A percentile compares a stretch with the other conserved stretches of the same genome.
Conservation (phyloP, 2,797 vertebrate species). For the Acanthis flammea region DNA sequence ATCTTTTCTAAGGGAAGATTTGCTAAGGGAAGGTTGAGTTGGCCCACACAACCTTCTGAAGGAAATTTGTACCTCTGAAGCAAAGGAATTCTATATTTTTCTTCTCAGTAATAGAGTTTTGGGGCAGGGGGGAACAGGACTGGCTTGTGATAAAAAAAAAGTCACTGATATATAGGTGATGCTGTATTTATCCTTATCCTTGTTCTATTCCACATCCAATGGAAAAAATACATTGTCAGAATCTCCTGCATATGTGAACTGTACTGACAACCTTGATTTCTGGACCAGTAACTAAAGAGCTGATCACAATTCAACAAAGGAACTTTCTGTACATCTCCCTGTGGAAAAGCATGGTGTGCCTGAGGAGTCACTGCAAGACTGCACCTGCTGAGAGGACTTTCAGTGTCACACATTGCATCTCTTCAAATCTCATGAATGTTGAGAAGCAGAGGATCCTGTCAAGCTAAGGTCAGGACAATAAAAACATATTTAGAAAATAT, state of each 20-base stretch:
- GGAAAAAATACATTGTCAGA: background rate
- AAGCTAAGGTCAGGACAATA: background rate
- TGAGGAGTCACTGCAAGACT: background rate
- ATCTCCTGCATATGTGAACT: accelerated
- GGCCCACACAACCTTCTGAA: background rate
- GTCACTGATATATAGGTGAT: background rate
- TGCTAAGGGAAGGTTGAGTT: background rate
- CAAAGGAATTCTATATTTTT: background rate
- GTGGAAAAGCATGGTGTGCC: background rate
- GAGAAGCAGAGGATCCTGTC: background rate
- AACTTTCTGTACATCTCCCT: background rate
- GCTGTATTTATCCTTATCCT: background rate
- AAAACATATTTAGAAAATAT: background rate
- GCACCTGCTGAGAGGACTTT: background rate
- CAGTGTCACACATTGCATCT: background rate
- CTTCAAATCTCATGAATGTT: background rate
- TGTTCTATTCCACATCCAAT: background rate
- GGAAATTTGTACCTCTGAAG: background rate
- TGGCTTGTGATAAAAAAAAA: background rate
- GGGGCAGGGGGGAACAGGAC: accelerated
- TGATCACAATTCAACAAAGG: background rate
- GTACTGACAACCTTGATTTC: background rate
- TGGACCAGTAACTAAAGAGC: background rate
- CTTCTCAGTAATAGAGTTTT: background rate
- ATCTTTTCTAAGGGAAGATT: background rate